Percentiles rank a stretch among this genome's conserved stretches.
phyloP scores from a whole-genome alignment of 2,797 vertebrate species.

The Glossophaga mutica region DNA sequence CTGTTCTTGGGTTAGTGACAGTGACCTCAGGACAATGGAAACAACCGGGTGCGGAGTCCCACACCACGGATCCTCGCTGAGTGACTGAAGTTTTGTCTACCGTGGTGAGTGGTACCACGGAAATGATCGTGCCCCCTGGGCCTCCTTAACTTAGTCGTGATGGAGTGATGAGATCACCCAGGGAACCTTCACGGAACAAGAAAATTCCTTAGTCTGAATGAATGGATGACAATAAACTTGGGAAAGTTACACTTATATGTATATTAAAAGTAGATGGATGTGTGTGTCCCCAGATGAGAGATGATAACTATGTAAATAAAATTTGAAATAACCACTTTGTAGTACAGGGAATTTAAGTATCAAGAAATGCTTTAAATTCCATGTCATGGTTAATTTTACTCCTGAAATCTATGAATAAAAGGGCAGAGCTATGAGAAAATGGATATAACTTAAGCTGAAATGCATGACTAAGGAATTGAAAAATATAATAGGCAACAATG shows the following conservation, averaged over 20 bases:
- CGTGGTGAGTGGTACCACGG: neutral
- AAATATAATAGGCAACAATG: constrained; percentile 26
- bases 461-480: constrained; percentile 56
- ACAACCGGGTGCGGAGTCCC: neutral
- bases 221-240: neutral
- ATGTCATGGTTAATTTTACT: constrained; percentile 54
- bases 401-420: constrained; percentile 49
- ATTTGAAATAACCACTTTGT: constrained; percentile 32
- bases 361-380: constrained; percentile 39
- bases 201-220: neutral
- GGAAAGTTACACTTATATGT: neutral
- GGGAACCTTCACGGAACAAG: neutral
- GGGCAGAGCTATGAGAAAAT: neutral
- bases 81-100: neutral
- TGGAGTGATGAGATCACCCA: neutral
- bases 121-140: neutral
- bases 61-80: neutral
- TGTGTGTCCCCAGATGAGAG: neutral
- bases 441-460: constrained; percentile 31
- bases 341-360: constrained; percentile 6
- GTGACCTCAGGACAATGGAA: neutral
- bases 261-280: neutral
- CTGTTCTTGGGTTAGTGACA: neutral
- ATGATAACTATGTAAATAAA: constrained; percentile 35
- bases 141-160: neutral